Evolutionary conservation across 2,888 invertebrate genomes (phyloP), one percentile per base, ranked within the genome.

Genomic region (Parapristionchus giblindavisi): DNA sequence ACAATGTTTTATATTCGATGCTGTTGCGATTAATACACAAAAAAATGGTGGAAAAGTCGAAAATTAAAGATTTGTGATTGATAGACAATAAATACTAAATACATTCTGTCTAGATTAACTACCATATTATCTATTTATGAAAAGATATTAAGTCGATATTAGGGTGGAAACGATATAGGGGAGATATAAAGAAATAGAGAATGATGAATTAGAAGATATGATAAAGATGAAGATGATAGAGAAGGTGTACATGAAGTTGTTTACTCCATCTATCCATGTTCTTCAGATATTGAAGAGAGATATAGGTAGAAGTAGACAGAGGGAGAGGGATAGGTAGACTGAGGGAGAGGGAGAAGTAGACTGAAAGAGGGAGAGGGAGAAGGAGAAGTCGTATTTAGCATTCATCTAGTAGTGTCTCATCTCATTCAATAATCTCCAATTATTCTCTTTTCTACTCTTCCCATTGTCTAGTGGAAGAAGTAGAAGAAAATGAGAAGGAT

Each of bases 241-340:
- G 2, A 29, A 32, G 43, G 63, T 43, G 63, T 65, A 43, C 63
- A 24, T 43, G 36, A n/a, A n/a, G 40, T 21, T 36, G 63, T 65
- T 40, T 65, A 43, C 40, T 65, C 63, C 29, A 61, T 36, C 36
- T 36, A 65, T 65, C 63, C 40, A 43, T 17, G 43, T 36, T 65
- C n/a, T n/a, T n/a, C 43, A 36, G 63, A 40, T 27, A 65, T 29
- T 43, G 36, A 36, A 56, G 27, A 36, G 43, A n/a, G 21, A 65
- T 40, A 65, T 43, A 65, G 63, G 43, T 65, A n/a, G n/a, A n/a
- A n/a, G 63, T 24, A 43, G 63, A 56, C 11, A 17, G 43, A 43
- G 43, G 43, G 43, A 14, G 43, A 14, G 8, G 43, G 11, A 43
- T 17, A 14, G 43, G 43, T 14, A 14, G 8, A 17, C 3, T 27